Evolutionary conservation across 2,113 vertebrate genomes (phyloP).

Genomic region (Aptenodytes forsteri): DNA sequence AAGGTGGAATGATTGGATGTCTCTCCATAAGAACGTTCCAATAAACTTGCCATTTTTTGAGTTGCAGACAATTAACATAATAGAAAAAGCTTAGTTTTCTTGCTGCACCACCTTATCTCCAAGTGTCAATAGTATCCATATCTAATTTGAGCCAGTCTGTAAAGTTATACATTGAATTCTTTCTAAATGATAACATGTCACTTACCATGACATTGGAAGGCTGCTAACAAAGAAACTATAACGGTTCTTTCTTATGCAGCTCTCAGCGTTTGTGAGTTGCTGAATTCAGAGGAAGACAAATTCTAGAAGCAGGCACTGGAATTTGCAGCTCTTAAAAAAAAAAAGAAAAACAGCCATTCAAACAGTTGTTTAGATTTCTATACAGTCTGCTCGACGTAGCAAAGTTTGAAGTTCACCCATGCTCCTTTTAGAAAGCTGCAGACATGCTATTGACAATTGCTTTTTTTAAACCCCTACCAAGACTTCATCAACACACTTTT

Average conservation of each 20-base stretch:
- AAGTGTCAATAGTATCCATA: background rate
- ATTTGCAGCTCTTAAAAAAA: background rate
- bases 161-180: background rate
- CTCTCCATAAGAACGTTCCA: background rate
- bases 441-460: background rate
- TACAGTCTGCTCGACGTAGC: background rate
- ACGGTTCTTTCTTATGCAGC: background rate
- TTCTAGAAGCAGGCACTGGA: background rate
- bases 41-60: background rate
- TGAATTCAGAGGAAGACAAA: background rate
- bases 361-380: background rate
- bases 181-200: slow-evolving; percentile 9
- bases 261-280: background rate
- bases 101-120: background rate
- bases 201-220: background rate
- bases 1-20: background rate
- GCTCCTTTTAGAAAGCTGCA: background rate
- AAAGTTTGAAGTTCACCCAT: background rate
- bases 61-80: background rate
- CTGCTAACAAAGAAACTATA: background rate
- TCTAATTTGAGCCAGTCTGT: background rate
- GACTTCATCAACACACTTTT: background rate
- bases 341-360: background rate
- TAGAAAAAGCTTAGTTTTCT: background rate
- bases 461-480: background rate